Evolutionary conservation across 2,888 invertebrate species (phyloP).

Genomic region (Caenorhabditis sp.): DNA sequence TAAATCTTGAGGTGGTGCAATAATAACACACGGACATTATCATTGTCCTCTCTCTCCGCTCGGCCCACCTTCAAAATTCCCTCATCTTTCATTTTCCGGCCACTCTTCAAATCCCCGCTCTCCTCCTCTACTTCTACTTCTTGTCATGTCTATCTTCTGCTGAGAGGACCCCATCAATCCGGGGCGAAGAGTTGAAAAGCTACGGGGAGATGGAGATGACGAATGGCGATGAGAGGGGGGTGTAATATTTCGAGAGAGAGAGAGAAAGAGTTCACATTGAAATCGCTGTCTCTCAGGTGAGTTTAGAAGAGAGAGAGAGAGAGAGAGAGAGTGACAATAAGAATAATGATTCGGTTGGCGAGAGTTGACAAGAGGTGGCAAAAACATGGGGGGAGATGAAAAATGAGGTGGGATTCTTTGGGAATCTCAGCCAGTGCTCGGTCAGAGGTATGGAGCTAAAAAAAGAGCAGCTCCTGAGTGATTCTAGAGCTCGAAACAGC

Average conservation of each 20-base stretch:
- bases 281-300: slow-evolving; percentile 3
- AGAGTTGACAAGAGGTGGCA: slow-evolving; percentile 1
- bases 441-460: too few species aligned
- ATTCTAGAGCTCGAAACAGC: too few species aligned
- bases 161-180: slow-evolving; percentile 4
- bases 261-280: not conserved
- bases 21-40: slow-evolving; percentile 61
- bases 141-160: slow-evolving; percentile 6
- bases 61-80: not conserved
- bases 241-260: slow-evolving; percentile 27
- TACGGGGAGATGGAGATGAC: too few species aligned
- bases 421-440: too few species aligned
- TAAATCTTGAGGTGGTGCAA: slow-evolving; percentile 55
- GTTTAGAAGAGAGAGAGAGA: not conserved
- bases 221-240: slow-evolving; percentile 5
- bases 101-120: not conserved
- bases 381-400: not conserved
- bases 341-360: slow-evolving; percentile 31
- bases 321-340: slow-evolving; percentile 38
- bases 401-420: not conserved
- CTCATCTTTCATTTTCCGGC: not conserved
- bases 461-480: too few species aligned
- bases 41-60: not conserved
- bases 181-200: slow-evolving; percentile 30
- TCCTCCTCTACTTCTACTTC: not conserved